Conservation (phyloP, 2,113 vertebrate species). For the Smithornis capensis region DNA sequence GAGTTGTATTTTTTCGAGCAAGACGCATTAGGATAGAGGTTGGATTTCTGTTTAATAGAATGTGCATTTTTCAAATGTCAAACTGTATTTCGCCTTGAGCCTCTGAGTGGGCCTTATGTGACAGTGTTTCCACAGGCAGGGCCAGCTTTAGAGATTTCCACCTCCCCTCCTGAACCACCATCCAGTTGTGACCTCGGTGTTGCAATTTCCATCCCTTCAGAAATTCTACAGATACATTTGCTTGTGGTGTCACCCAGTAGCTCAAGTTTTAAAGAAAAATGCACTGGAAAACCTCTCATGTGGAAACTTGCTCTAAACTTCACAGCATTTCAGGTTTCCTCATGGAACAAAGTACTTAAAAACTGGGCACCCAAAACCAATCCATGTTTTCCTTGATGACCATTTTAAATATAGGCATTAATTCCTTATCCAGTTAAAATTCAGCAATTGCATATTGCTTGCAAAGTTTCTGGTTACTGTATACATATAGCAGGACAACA, state of each 20-base stretch:
- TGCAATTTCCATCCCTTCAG: neutral
- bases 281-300: neutral
- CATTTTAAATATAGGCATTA: neutral
- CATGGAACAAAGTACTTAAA: neutral
- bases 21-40: neutral
- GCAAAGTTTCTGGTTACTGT: neutral
- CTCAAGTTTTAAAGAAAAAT: neutral
- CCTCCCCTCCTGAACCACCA: neutral
- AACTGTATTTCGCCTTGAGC: neutral
- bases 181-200: neutral
- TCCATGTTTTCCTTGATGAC: neutral
- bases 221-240: neutral
- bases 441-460: neutral
- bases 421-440: neutral
- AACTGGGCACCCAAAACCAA: neutral
- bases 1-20: neutral
- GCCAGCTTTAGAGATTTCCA: neutral
- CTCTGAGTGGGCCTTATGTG: neutral
- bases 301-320: neutral
- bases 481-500: neutral
- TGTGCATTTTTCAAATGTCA: neutral
- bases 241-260: neutral
- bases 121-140: neutral
- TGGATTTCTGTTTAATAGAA: conserved; percentile 1
- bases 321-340: neutral